Conservation (phyloP, 2,888 invertebrate species). For the Penaeus monodon region DNA sequence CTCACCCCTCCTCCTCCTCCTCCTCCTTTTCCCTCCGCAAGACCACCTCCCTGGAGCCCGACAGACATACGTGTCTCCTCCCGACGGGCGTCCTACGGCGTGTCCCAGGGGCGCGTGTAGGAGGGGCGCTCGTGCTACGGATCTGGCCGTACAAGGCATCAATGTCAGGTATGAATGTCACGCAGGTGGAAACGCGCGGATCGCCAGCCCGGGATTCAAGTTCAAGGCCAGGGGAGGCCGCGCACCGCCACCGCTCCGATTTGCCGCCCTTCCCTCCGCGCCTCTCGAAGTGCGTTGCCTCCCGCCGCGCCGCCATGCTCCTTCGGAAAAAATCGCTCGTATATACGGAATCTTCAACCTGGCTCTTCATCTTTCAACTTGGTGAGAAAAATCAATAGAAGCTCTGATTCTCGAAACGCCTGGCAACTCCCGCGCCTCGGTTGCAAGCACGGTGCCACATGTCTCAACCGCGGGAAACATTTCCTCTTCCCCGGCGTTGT, state of each 20-base stretch:
- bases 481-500: too few species aligned
- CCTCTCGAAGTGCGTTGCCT: too few species aligned
- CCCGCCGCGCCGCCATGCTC: too few species aligned
- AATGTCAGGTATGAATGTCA: constrained; percentile 47
- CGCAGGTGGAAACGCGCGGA: constrained; percentile 38
- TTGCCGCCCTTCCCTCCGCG: not conserved
- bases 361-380: not conserved
- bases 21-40: not conserved
- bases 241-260: constrained; percentile 6
- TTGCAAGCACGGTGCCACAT: too few species aligned
- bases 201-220: constrained; percentile 27
- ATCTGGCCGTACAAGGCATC: constrained; percentile 12
- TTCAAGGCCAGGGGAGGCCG: constrained; percentile 31
- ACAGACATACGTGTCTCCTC: not conserved
- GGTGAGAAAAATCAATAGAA: not conserved
- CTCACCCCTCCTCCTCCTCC: not conserved
- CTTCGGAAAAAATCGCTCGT: too few species aligned
- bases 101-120: not conserved
- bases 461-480: too few species aligned
- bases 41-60: not conserved
- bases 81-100: too few species aligned
- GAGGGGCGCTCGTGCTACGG: not conserved
- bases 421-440: constrained; percentile 1
- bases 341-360: too few species aligned
- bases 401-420: not conserved